Evolutionary conservation across 1,140 invertebrate genomes (phyloP), one percentile per base, ranked within the genome.

Genomic region (Tetramorium simillimum): DNA sequence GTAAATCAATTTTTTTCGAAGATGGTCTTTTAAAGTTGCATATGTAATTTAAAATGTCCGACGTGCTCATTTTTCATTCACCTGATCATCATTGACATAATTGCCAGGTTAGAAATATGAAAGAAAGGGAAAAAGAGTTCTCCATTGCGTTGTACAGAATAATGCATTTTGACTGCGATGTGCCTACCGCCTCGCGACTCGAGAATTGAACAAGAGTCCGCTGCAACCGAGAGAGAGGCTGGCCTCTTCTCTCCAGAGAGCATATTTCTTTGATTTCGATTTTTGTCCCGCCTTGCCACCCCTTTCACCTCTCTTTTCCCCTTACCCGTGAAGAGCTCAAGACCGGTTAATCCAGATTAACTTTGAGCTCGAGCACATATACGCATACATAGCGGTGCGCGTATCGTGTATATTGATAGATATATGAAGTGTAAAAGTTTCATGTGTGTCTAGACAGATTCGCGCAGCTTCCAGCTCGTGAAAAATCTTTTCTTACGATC

Each of bases 271-370:
- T 86, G 86, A 85, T 87, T 86, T 90, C 72, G 84, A 92, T 90
- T 91, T 91, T 91, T 91, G 85, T 88, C 85, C 78, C 87, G 53
- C 46, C 70, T 21, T 1, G 51, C 62, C 10, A 53, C 43, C 53
- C 62, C 40, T 58, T 24, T 40, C 10, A 12, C 40, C n/a, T 24
- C 75, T 63, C 63, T 72, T 53, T 63, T 62, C 21, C 53, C n/a
- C 62, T 21, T 51, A 58, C 9, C 40, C 49, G 49, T 76, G 88
- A 88, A 84, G 86, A 87, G 85, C 85, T 87, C 85, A 89, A 89
- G 91, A 91, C 88, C 91, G 91, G 90, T 91, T 91, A 91, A 90
- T 90, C 90, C 90, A 91, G 90, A 91, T 89, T 91, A 91, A 91
- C 89, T 90, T 91, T 90, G 89, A 91, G 89, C 67, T 85, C 73